Base-by-base conservation (phyloP, 1,140 invertebrate species). In the Aphelenchoides besseyi region DNA sequence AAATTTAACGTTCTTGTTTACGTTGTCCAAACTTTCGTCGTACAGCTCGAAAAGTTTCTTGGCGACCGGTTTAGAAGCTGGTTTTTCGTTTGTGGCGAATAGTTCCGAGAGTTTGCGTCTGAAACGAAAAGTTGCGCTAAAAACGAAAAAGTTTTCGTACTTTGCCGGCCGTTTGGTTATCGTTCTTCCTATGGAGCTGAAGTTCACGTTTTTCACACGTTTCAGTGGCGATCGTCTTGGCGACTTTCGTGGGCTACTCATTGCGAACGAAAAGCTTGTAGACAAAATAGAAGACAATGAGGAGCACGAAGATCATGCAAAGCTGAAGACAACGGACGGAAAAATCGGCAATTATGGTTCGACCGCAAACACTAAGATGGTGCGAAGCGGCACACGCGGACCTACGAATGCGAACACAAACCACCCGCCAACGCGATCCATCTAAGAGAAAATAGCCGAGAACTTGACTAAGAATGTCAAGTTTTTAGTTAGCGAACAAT, bases 221-320 rank as follows among this genome's bases (percentile, higher is more conserved):
- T 59, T 59, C 5, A 59, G 55, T 23, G 55, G 55, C 5, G 55
- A 59, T 8, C 55, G 55, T 5, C 26, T 59, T 12, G 41, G 12
- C 41, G 41, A 12, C 23, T 23, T 16, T 48, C 12, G 23, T 48
- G 12, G 41, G 23, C 41, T 12, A 23, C 41, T 12, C 12, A 48
- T 12, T 12, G 41, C 41, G 59, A 61, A 1, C n/a, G 59, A 61
- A 16, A 26, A 61, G 30, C 26, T 75, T n/a, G 26, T 33, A 12
- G 71, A 72, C 8, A 72, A 70, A 2, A 54, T 29, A 75, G 9
- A 8, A 8, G 36, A 18, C 53, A 69, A 72, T 5, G 73, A 73
- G 23, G 61, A 18, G 23, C 23, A 72, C 35, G 18, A 71, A 16
- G 74, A n/a, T 36, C 28, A 72, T 16, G 61, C 18, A 5, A 72